phyloP scores from a whole-genome alignment of 2,797 vertebrate species.

The Myripristis murdjan region DNA sequence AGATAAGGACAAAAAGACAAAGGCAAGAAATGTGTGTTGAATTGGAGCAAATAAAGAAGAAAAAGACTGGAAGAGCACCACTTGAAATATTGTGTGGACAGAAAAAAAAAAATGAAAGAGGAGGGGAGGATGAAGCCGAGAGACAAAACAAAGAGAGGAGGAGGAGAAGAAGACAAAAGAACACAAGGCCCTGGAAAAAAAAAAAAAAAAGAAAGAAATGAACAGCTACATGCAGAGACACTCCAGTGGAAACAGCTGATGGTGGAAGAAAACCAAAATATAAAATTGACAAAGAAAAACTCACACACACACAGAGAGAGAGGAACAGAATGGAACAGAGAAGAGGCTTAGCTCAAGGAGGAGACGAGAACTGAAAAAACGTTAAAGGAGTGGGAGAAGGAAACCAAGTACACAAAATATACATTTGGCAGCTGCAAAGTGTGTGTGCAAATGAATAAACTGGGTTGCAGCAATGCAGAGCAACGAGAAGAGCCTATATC shows the following conservation, averaged over 20 bases:
- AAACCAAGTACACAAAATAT: background rate
- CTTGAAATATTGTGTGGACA: no score
- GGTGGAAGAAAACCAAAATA: conserved; percentile 62
- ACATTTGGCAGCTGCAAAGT: background rate
- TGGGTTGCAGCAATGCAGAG: background rate
- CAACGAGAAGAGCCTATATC: background rate
- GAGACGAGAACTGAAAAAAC: conserved; percentile 44
- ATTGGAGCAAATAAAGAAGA: no score
- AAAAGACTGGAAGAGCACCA: no score
- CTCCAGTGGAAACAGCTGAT: conserved; percentile 60
- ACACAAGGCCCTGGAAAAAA: conserved; percentile 41
- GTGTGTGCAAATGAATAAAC: background rate
- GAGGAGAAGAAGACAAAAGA: conserved; percentile 14
- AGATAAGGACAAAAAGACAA: no score
- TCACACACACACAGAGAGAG: conserved; percentile 25
- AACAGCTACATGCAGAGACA: conserved; percentile 73
- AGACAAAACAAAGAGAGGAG: conserved; percentile 43
- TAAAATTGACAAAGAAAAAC: conserved; percentile 41
- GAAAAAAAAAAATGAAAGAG: no score
- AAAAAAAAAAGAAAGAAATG: conserved; percentile 50
- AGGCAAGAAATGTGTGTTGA: no score
- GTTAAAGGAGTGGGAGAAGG: conserved; percentile 38
- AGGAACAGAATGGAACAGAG: conserved; percentile 69
- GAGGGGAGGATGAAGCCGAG: no score
- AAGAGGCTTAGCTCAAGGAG: conserved; percentile 56